Evolutionary conservation across 2,888 invertebrate genomes (phyloP), one percentile per base, ranked within the genome.

Genomic region (Rhopalosiphum nymphaeae): DNA sequence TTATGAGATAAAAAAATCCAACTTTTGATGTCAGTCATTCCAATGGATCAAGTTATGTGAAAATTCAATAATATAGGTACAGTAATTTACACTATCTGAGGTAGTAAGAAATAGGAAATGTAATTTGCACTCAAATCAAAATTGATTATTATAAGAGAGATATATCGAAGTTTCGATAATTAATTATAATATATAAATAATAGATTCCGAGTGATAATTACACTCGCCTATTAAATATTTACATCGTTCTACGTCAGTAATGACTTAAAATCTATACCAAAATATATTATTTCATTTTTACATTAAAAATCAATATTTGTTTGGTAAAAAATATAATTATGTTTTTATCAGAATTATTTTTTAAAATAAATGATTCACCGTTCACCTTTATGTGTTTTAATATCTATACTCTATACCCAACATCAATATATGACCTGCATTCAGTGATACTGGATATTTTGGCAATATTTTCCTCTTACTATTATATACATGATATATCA

Each of bases 321-420:
- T 26, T 67, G 61, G 29, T 4, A 85, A 44, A 85, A 85, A 42
- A 85, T 85, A 85, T 85, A 42, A 85, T 85, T 44, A 85, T 85
- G 42, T 85, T 85, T 85, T 42, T 42, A 44, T 85, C 44, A 85
- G 44, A 85, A 44, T 85, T 44, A 85, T 85, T 85, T 85, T 16
- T 44, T 85, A 36, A 85, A 85, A 85, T 85, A 85, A 85, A 36
- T 85, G 3, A 25, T 21, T 85, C 85, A 42, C 85, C 44, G n/a
- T n/a, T n/a, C n/a, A n/a, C n/a, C n/a, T 85, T 85, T 85, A 85
- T n/a, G 13, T 85, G 85, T 85, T 42, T 85, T 85, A 85, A 85
- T 42, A 85, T 85, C 42, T 25, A 42, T n/a, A n/a, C 42, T n/a
- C n/a, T n/a, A n/a, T n/a, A n/a, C n/a, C 9, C 25, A 85, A 21